phyloP scores from a whole-genome alignment of 1,140 invertebrate species.

The Pseudomyrmex sp. region DNA sequence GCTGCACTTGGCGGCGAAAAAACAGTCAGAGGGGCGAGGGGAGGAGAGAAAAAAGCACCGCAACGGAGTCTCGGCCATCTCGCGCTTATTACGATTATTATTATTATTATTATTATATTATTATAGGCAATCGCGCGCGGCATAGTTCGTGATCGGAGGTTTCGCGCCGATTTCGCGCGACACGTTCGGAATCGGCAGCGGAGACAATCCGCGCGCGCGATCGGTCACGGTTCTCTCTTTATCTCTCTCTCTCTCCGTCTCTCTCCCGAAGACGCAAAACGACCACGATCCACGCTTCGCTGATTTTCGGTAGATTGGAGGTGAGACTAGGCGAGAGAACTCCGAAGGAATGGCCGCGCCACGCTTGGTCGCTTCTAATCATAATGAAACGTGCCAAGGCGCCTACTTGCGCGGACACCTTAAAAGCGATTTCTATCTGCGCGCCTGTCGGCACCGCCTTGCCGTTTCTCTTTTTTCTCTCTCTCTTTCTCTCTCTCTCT shows the following conservation, averaged over 20 bases:
- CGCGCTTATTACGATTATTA: constrained; percentile 14
- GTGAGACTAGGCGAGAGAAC: constrained; percentile 72
- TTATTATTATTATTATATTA: constrained; percentile 47
- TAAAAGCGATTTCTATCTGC: constrained; percentile 82
- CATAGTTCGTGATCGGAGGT: constrained; percentile 48
- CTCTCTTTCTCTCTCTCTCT: constrained; percentile 7
- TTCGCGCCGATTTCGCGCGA: constrained; percentile 25
- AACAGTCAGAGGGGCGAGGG: not conserved
- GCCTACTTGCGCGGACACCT: constrained; percentile 77
- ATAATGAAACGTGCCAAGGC: constrained; percentile 85
- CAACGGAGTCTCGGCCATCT: constrained; percentile 1
- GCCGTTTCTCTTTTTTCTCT: constrained; percentile 32
- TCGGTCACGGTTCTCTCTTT: constrained; percentile 38
- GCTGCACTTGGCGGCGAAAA: constrained; percentile 50
- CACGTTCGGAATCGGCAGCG: constrained; percentile 43
- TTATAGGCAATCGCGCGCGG: constrained; percentile 59
- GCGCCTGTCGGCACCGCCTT: constrained; percentile 37
- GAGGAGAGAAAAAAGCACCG: constrained; percentile 4
- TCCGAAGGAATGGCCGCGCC: constrained; percentile 57
- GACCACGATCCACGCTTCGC: constrained; percentile 78
- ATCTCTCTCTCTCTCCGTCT: not conserved
- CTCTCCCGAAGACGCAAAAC: constrained; percentile 60
- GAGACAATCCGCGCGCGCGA: constrained; percentile 68
- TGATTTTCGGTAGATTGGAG: constrained; percentile 82
- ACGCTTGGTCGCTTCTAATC: constrained; percentile 84